Evolutionary conservation across 2,113 vertebrate species (phyloP), one percentile per base, ranked within the genome.

Genomic region (Dunckerocampus dactyliophorus): DNA sequence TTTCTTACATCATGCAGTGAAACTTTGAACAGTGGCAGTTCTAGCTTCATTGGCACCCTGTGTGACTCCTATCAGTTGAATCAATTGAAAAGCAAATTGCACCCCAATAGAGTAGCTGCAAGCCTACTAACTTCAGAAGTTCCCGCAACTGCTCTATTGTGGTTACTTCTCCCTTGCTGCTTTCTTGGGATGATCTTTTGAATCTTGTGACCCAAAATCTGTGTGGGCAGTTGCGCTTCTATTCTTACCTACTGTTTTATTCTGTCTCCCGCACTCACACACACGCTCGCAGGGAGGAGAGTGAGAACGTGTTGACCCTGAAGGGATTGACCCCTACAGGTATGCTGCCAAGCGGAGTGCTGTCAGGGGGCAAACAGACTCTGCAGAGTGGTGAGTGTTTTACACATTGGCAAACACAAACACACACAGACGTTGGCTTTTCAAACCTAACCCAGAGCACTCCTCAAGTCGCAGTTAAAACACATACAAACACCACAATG

Each of bases 271-370:
- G 64, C 20, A 60, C 16, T 24, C 16, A 37, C 54, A 34, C 58
- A 59, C 14, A 58, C 31, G 31, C 9, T 72, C 53, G 56, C 81
- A 92, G 92, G 79, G 92, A 93, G 88, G 92, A 93, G 76, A 93
- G 92, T 70, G 92, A 93, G 87, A 93, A 92, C 39, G 92, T 93
- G 67, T 77, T 93, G 86, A 93, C 92, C 58, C 88, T 93, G 70
- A 93, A 93, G 77, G 92, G 92, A 8, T 72, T 93, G 77, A 93
- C 92, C 37, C 92, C 92, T 1, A 93, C 92, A 15, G 92, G 92
- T 65, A 93, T 92, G 92, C 79, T 93, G 79, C 92, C 92, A 60
- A 92, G 91, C 11, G 92, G 92, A 63, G 92, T 93, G 22, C 77
- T 93, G 52, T 88, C 92, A 59, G 92, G 92, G 61, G 92, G 92